A percentile compares a stretch with the other conserved stretches of the same genome.
Evolutionary conservation across 2,797 vertebrate genomes (phyloP).

Genomic region (Craterocephalus amniculus): DNA sequence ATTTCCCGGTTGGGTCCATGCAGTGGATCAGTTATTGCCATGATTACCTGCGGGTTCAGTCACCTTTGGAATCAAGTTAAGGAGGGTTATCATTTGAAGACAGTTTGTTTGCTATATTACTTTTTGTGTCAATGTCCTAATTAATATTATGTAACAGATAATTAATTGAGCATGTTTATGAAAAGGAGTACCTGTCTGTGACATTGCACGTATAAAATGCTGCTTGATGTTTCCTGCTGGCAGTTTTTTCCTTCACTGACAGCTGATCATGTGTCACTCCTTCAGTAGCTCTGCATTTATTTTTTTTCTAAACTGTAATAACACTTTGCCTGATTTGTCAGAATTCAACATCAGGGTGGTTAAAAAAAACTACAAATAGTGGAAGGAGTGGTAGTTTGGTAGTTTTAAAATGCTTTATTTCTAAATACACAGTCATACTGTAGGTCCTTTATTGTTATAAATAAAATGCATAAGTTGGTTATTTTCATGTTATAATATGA

Average conservation of each 20-base stretch:
- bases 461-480: neutral
- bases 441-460: neutral
- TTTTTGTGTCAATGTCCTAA: constrained; percentile 8
- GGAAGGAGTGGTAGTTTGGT: too few species aligned
- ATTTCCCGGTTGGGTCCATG: too few species aligned
- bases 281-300: constrained; percentile 3
- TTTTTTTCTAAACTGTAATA: constrained; percentile 3
- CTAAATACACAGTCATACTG: neutral
- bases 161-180: constrained; percentile 21
- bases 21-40: neutral
- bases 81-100: neutral
- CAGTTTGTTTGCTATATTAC: neutral
- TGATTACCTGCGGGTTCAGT: neutral
- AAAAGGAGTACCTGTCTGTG: constrained; percentile 4
- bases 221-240: neutral
- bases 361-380: too few species aligned
- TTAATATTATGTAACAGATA: constrained; percentile 9
- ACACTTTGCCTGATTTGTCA: constrained; percentile 4
- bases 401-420: neutral
- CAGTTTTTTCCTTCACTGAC: constrained; percentile 7
- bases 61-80: neutral
- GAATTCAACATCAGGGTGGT: neutral
- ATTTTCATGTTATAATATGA: too few species aligned
- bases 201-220: neutral
- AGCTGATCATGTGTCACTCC: neutral